Conservation (phyloP, 2,113 vertebrate species). For the Dromas ardeola region DNA sequence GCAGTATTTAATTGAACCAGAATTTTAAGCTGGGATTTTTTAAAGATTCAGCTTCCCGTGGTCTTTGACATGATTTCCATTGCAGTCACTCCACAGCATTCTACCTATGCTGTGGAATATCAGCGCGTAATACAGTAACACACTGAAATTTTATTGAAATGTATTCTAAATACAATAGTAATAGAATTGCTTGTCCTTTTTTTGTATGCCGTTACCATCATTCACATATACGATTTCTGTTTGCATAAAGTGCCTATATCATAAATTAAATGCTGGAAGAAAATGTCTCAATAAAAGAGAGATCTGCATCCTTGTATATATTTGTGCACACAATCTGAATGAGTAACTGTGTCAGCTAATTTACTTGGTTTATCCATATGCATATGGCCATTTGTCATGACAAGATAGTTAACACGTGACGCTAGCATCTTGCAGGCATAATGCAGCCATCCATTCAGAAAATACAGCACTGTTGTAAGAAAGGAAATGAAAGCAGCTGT, state of each 20-base stretch:
- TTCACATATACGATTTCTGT: neutral
- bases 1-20: neutral
- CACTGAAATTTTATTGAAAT: neutral
- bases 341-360: neutral
- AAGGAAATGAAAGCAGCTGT: neutral
- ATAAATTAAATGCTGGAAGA: neutral
- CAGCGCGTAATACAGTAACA: neutral
- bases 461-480: neutral
- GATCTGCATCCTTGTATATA: neutral
- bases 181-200: neutral
- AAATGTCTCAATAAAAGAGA: neutral
- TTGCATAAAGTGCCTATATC: neutral
- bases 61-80: neutral
- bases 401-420: neutral
- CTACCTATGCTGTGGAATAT: neutral
- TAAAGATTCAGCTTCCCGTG: neutral
- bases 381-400: neutral
- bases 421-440: neutral
- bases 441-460: neutral
- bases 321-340: neutral
- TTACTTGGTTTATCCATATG: neutral
- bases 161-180: neutral
- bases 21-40: neutral
- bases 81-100: neutral
- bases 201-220: neutral